phyloP scores from a whole-genome alignment of 2,797 vertebrate genomes.

The Tadarida brasiliensis region DNA sequence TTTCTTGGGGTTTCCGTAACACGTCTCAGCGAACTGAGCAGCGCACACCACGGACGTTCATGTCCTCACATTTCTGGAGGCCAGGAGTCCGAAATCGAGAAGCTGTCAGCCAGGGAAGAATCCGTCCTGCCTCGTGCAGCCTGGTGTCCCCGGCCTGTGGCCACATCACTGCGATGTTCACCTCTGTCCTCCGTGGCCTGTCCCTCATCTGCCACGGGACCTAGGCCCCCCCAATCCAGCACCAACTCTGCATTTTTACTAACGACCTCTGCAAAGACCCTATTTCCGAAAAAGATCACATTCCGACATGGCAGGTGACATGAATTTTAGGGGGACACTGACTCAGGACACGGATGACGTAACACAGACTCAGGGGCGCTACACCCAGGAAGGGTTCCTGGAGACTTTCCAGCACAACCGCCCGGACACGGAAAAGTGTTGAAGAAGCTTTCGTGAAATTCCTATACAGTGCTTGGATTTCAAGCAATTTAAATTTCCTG shows the following conservation, averaged over 20 bases:
- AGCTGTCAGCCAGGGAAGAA: fast-evolving
- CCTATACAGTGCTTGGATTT: background rate
- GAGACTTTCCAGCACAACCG: fast-evolving
- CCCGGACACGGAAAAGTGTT: background rate
- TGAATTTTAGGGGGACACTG: fast-evolving
- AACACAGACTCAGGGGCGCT: fast-evolving
- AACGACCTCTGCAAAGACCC: too few species aligned
- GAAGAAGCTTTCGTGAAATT: background rate
- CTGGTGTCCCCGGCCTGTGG: background rate
- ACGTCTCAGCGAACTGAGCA: fast-evolving
- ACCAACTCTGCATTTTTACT: background rate
- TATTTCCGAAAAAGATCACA: fast-evolving
- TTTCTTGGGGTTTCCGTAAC: too few species aligned
- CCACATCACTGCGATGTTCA: fast-evolving
- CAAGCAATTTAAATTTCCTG: constrained; percentile 1
- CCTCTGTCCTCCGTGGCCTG: fast-evolving
- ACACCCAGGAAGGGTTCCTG: fast-evolving
- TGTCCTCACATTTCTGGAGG: too few species aligned
- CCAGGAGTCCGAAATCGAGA: too few species aligned
- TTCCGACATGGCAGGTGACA: fast-evolving
- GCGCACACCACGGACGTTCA: fast-evolving
- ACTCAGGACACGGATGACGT: fast-evolving
- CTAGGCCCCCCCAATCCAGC: background rate
- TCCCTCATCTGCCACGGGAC: background rate
- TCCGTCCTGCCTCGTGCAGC: fast-evolving